phyloP scores from a whole-genome alignment of 1,140 invertebrate genomes.

The Drusus annulatus region DNA sequence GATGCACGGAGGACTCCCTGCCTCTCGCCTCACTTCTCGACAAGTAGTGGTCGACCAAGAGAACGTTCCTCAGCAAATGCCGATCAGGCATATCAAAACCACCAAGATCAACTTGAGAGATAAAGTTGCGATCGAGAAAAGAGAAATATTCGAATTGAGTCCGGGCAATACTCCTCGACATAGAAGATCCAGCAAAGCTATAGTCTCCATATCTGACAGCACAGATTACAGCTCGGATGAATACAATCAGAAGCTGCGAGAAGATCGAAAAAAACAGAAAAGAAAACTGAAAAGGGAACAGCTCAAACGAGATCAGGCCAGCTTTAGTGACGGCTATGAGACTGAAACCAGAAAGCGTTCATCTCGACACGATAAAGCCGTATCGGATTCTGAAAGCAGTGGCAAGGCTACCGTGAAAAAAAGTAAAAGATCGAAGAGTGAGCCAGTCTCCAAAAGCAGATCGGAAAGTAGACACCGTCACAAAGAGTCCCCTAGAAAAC shows the following conservation, averaged over 20 bases:
- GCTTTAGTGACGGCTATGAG: slow-evolving; percentile 71
- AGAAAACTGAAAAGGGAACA: slow-evolving; percentile 62
- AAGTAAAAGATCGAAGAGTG: slow-evolving; percentile 54
- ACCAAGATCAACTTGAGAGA: slow-evolving; percentile 70
- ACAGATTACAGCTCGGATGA: slow-evolving; percentile 56
- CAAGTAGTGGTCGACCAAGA: slow-evolving; percentile 68
- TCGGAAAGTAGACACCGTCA: slow-evolving; percentile 41
- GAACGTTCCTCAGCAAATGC: slow-evolving; percentile 64
- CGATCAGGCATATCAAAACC: slow-evolving; percentile 68
- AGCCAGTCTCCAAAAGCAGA: slow-evolving; percentile 45
- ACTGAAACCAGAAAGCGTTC: slow-evolving; percentile 61
- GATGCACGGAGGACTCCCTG: slow-evolving; percentile 88
- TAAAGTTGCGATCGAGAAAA: slow-evolving; percentile 70
- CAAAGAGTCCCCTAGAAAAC: slow-evolving; percentile 55
- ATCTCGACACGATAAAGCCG: slow-evolving; percentile 61
- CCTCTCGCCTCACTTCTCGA: slow-evolving; percentile 76
- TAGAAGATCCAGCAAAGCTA: slow-evolving; percentile 33
- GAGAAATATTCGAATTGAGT: slow-evolving; percentile 67
- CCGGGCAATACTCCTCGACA: slow-evolving; percentile 51
- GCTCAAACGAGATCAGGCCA: slow-evolving; percentile 63
- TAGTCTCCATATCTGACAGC: slow-evolving; percentile 46
- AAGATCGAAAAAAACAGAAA: slow-evolving; percentile 56
- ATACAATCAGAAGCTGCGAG: slow-evolving; percentile 46
- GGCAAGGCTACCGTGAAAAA: slow-evolving; percentile 59
- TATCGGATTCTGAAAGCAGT: slow-evolving; percentile 62